Percentiles rank a stretch among this genome's conserved stretches.
phyloP scores from a whole-genome alignment of 2,113 vertebrate species.

The Ptychochromis oligacanthus region DNA sequence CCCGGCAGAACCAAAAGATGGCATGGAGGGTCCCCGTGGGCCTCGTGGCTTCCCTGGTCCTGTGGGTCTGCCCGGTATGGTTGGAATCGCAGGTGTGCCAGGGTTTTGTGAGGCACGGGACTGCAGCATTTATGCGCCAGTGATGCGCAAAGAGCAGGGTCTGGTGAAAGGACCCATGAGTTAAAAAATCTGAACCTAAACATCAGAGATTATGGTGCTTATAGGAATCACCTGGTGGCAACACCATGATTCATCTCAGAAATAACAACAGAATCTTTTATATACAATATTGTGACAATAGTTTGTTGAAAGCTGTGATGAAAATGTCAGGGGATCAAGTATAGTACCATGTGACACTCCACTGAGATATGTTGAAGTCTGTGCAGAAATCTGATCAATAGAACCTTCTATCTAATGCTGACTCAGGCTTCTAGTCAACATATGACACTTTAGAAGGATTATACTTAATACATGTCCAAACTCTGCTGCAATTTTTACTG shows the following conservation, averaged over 20 bases:
- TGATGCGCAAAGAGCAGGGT: conserved; percentile 77
- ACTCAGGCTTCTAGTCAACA: conserved; percentile 1
- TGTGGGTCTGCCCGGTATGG: conserved; percentile 56
- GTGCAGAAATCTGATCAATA: background rate
- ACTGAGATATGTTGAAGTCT: background rate
- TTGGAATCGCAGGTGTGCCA: conserved; percentile 64
- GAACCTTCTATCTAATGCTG: background rate
- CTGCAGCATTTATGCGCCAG: conserved; percentile 74
- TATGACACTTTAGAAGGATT: background rate
- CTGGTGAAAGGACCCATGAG: conserved; percentile 77
- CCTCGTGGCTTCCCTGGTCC: conserved; percentile 72
- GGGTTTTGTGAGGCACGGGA: conserved; percentile 79
- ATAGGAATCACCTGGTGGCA: background rate
- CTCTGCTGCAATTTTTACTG: background rate
- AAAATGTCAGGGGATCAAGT: conserved; percentile 8
- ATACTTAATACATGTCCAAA: background rate
- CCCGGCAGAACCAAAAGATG: conserved; percentile 67
- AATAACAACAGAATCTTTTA: background rate
- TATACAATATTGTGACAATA: background rate
- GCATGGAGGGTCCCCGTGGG: conserved; percentile 69
- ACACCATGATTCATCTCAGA: background rate
- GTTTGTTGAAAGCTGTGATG: conserved; percentile 1
- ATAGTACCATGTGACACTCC: background rate
- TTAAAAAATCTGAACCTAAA: conserved; percentile 60
- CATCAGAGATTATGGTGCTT: background rate